Evolutionary conservation across 2,113 vertebrate species (phyloP).

Genomic region (Psilopsiagon aurifrons): DNA sequence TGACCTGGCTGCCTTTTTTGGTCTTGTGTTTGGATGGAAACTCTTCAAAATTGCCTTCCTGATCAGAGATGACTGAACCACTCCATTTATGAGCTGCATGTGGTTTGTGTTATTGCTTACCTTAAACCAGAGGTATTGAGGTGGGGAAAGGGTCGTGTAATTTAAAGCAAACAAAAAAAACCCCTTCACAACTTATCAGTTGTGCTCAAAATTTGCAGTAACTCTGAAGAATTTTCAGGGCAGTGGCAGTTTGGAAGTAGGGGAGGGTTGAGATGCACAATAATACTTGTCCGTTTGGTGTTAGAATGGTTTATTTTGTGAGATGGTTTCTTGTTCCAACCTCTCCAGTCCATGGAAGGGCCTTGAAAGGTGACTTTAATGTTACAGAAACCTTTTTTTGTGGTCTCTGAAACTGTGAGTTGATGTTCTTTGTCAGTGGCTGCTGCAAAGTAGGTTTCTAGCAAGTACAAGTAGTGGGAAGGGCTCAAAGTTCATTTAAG

Average conservation of each 20-base stretch:
- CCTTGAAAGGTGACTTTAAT: not conserved
- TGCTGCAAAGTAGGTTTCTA: not conserved
- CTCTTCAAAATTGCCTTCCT: not conserved
- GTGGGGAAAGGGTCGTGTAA: not conserved
- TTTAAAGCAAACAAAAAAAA: not conserved
- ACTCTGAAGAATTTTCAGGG: not conserved
- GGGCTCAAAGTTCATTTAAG: not conserved
- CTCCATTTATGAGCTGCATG: not conserved
- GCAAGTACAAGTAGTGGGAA: not conserved
- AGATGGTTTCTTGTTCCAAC: not conserved
- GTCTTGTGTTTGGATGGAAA: not conserved
- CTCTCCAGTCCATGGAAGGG: not conserved
- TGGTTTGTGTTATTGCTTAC: not conserved
- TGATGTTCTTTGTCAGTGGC: not conserved
- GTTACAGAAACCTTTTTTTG: not conserved
- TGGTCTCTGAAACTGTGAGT: not conserved
- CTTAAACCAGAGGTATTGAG: not conserved
- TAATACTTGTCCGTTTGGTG: not conserved
- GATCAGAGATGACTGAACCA: not conserved
- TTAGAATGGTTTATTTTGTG: not conserved
- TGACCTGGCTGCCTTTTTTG: not conserved
- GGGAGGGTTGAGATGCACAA: not conserved
- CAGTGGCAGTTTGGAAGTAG: not conserved
- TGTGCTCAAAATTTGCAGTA: not conserved
- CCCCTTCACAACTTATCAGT: rapidly evolving